Percentiles rank a stretch among this genome's conserved stretches.
Conservation (phyloP, 2,888 invertebrate genomes). For the Cheilosia vernalis region DNA sequence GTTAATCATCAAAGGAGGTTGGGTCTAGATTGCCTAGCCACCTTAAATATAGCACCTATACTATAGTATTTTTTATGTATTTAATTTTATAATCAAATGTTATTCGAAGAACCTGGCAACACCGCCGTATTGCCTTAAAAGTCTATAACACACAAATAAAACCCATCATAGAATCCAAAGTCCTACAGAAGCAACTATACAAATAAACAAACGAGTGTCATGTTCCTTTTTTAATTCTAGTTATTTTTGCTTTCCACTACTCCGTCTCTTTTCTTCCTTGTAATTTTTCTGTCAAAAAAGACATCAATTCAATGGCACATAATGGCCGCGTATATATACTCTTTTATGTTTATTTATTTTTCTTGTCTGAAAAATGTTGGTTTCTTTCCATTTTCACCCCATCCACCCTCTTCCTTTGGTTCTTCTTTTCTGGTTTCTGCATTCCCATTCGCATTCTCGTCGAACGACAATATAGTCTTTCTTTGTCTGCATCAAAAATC, state of each 20-base stretch:
- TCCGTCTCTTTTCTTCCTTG: slow-evolving; percentile 29
- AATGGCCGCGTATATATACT: background rate
- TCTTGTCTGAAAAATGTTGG: slow-evolving; percentile 39
- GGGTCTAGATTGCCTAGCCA: too few relatives aligned
- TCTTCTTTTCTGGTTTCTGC: slow-evolving; percentile 33
- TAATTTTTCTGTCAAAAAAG: slow-evolving; percentile 49
- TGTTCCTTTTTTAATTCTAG: slow-evolving; percentile 62
- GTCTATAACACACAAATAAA: slow-evolving; percentile 17
- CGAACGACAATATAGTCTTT: slow-evolving; percentile 49
- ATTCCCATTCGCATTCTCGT: slow-evolving; percentile 63
- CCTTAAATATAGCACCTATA: too few relatives aligned
- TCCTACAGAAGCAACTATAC: slow-evolving; percentile 66
- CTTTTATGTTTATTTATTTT: slow-evolving; percentile 32
- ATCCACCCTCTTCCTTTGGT: background rate
- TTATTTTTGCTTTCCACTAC: slow-evolving; percentile 28
- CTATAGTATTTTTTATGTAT: too few relatives aligned
- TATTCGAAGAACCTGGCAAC: slow-evolving; percentile 28
- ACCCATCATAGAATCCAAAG: slow-evolving; percentile 33
- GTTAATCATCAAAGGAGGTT: too few relatives aligned
- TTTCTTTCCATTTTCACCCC: slow-evolving; percentile 20
- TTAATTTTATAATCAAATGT: too few relatives aligned
- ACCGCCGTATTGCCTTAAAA: background rate
- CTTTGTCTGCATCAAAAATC: slow-evolving; percentile 37
- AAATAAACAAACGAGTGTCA: slow-evolving; percentile 69
- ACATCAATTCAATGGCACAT: slow-evolving; percentile 43